Conservation (phyloP, 2,113 vertebrate species). For the Halcyon senegalensis region DNA sequence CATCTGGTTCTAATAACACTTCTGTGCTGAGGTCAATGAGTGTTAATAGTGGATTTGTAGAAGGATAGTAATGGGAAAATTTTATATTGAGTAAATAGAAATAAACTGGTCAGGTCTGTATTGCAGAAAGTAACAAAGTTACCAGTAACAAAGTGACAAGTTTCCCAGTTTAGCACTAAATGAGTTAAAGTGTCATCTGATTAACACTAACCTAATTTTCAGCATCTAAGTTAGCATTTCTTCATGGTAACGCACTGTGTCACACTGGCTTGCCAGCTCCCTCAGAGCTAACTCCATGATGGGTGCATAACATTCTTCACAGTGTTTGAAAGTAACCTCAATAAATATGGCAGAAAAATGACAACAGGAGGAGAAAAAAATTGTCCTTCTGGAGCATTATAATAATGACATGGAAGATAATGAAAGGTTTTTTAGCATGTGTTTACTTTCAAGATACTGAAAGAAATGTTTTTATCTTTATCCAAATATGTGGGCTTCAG, state of each 20-base stretch:
- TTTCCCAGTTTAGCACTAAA: background rate
- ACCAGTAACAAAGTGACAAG: background rate
- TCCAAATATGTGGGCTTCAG: background rate
- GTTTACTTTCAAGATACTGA: background rate
- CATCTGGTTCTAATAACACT: background rate
- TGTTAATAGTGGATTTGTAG: background rate
- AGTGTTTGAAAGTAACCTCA: background rate
- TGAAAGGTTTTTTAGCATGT: background rate
- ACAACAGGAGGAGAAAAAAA: background rate
- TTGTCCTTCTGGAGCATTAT: background rate
- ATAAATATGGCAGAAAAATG: background rate
- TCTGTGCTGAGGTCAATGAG: background rate
- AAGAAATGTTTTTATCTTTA: background rate
- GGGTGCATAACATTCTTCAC: background rate
- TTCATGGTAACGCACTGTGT: background rate
- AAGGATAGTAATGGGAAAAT: background rate
- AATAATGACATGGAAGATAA: background rate
- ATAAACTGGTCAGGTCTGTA: background rate
- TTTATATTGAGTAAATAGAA: background rate
- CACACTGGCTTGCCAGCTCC: background rate
- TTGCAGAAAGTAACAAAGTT: background rate
- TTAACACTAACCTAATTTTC: background rate
- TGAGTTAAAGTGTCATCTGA: background rate
- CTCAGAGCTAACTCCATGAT: background rate
- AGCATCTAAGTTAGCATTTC: background rate